Evolutionary conservation across 2,888 invertebrate species (phyloP).

Genomic region (Stenodera caucasica): DNA sequence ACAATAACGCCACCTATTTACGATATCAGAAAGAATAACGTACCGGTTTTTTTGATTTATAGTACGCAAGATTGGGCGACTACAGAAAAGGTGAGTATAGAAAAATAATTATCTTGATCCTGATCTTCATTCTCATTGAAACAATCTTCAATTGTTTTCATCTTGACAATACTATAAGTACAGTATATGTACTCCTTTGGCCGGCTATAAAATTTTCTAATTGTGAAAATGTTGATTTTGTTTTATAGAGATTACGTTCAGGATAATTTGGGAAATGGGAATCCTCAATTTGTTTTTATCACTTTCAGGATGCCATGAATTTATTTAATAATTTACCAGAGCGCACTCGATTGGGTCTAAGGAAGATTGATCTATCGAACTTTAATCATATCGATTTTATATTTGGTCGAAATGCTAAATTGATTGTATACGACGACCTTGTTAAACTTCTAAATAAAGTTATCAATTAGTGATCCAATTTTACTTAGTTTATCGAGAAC

Average conservation of each 20-base stretch:
- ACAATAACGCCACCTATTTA: slow-evolving; percentile 59
- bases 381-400: slow-evolving; percentile 76
- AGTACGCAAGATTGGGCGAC: slow-evolving; percentile 63
- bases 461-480: slow-evolving; percentile 4
- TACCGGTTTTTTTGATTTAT: slow-evolving; percentile 61
- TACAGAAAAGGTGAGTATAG: slow-evolving; percentile 56
- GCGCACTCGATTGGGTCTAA: slow-evolving; percentile 56
- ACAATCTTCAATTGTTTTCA: too few species aligned
- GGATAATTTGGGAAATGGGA: background rate
- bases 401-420: slow-evolving; percentile 64
- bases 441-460: slow-evolving; percentile 37
- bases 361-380: slow-evolving; percentile 61
- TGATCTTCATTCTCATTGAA: too few species aligned
- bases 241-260: background rate
- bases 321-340: slow-evolving; percentile 61
- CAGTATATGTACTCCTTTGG: too few species aligned
- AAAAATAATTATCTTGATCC: too few species aligned
- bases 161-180: too few species aligned
- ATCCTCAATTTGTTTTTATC: background rate
- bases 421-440: slow-evolving; percentile 59
- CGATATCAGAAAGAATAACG: slow-evolving; percentile 56
- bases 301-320: slow-evolving; percentile 60
- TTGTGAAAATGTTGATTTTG: background rate
- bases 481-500: too few species aligned
- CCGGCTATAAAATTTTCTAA: too few species aligned